phyloP scores from a whole-genome alignment of 2,797 vertebrate species.

The Tapirus indicus region DNA sequence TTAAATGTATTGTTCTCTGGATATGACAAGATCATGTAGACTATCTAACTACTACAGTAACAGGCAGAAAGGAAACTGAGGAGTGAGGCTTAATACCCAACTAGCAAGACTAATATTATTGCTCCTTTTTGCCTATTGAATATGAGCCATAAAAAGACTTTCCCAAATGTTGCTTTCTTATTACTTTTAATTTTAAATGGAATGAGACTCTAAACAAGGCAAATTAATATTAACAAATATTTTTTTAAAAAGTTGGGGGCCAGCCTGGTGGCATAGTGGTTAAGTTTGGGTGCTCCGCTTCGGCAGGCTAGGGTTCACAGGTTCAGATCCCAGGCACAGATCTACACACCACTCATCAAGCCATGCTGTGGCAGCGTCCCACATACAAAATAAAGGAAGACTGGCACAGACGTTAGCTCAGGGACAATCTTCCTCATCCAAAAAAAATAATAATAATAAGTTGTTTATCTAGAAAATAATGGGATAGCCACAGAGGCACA shows the following conservation, averaged over 20 bases:
- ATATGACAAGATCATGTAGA: not conserved
- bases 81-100: not conserved
- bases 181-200: not conserved
- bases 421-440: too few relatives aligned
- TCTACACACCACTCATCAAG: too few relatives aligned
- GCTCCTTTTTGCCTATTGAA: not conserved
- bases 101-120: not conserved
- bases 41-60: not conserved
- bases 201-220: not conserved
- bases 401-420: not conserved
- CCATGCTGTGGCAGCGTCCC: too few relatives aligned
- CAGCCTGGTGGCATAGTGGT: too few relatives aligned
- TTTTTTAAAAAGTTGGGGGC: not conserved
- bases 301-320: too few relatives aligned
- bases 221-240: conserved; percentile 20
- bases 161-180: not conserved
- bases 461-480: not conserved
- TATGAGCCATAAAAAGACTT: not conserved
- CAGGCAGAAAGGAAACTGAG: not conserved
- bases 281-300: too few relatives aligned
- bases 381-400: too few relatives aligned
- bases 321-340: too few relatives aligned
- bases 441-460: not conserved
- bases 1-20: conserved; percentile 40
- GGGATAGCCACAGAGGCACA: not conserved